Evolutionary conservation across 1,140 invertebrate genomes (phyloP), one percentile per base, ranked within the genome.

Genomic region (Sarcophaga peregrina): DNA sequence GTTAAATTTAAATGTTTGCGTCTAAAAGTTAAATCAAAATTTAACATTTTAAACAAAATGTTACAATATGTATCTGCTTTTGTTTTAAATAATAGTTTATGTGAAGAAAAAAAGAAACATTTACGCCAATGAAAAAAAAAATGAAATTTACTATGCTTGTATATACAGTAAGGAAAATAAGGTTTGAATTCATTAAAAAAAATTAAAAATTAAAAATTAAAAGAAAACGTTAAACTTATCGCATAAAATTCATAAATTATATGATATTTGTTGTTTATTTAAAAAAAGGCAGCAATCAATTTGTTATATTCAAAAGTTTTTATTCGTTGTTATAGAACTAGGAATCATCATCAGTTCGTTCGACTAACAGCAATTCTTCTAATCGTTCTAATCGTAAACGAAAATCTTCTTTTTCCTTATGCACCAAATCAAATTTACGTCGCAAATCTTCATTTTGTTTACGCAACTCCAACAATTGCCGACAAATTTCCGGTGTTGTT

Each of bases 391-490:
- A 82, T 13, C 89, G 87, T 62, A 85, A 85, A 86, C 87, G 62
- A 86, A 87, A 76, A 85, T 89, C 84, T 86, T 90, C 82, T 48
- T 86, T 85, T 62, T 85, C 82, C 46, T 82, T 85, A 62, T 84
- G 83, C 13, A 81, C 68, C 8, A 81, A 6, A 20, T 86, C 85
- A 15, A 83, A 83, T 81, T 85, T 80, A 17, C 82, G 75, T 11
- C 78, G 25, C 37, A 90, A 68, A 10, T 90, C 89, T 8, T 90
- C 89, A 50, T 88, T 89, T 8, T 89, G 85, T n/a, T 86, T 85
- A 4, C 87, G 86, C 54, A 90, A 81, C 37, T 90, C 89, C 8
- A 86, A 85, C 8, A 90, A 81, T 82, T 90, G 89, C 0, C 88
- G 85, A 74, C 87, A 88, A 8, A 90, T 87, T 78, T 90, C 89